A percentile compares a stretch with the other conserved stretches of the same genome.
These are phyloP conservation scores for Todiramphus chloris DNA, from an alignment of 2,113 vertebrate genomes.

Conservation along the genomic window DNA sequence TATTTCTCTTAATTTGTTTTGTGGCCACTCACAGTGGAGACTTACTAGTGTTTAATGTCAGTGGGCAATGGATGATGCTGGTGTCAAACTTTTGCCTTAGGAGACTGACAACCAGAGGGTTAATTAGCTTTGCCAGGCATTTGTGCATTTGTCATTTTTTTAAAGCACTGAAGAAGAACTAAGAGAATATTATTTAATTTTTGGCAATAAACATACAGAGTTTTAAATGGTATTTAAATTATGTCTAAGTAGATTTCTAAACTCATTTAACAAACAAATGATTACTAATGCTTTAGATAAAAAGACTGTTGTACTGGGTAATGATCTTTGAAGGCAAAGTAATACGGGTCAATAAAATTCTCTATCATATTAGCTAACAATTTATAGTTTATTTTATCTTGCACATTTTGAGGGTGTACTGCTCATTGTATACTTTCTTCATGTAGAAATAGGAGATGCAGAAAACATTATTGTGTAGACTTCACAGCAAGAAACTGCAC, in stretches of 20 bases:
- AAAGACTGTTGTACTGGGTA: slow-evolving; percentile 67
- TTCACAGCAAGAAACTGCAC: not conserved
- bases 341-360: slow-evolving; percentile 66
- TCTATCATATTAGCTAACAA: slow-evolving; percentile 56
- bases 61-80: not conserved
- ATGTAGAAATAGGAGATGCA: not conserved
- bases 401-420: not conserved
- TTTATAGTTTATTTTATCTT: slow-evolving; percentile 61
- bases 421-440: not conserved
- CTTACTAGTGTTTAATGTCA: not conserved
- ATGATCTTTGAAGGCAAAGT: slow-evolving; percentile 72
- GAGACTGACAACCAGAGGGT: not conserved
- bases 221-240: slow-evolving; percentile 76
- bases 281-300: slow-evolving; percentile 60
- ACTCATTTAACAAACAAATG: slow-evolving; percentile 73
- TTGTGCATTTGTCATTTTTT: not conserved
- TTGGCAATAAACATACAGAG: slow-evolving; percentile 62
- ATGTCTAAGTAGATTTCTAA: slow-evolving; percentile 63
- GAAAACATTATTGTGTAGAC: not conserved
- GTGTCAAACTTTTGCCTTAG: not conserved
- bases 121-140: slow-evolving; percentile 12
- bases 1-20: not conserved
- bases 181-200: slow-evolving; percentile 27
- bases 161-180: not conserved
- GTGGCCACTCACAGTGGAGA: not conserved